Percentiles rank a stretch among this genome's conserved stretches.
Evolutionary conservation across 2,113 vertebrate genomes (phyloP).

Genomic region (Ceyx cyanopectus): DNA sequence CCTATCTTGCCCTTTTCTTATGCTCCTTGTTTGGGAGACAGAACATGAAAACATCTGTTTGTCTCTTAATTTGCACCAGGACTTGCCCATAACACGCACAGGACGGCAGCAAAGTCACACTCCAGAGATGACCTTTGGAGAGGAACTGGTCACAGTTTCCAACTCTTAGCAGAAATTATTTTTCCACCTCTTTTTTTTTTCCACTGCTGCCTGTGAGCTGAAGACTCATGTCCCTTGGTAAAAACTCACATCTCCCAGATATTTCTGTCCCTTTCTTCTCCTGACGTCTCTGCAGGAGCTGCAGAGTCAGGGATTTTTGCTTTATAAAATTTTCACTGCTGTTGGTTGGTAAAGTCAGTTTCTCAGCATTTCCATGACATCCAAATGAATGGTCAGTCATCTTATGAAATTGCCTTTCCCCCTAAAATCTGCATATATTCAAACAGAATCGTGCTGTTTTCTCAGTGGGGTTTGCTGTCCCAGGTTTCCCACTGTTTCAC

Average conservation of each 20-base stretch:
- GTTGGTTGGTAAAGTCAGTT: not conserved
- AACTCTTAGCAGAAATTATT: not conserved
- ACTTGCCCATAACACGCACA: rapidly evolving
- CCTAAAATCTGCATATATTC: not conserved
- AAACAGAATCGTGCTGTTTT: not conserved
- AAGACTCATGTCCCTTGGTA: not conserved
- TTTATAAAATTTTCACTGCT: not conserved
- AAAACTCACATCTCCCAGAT: rapidly evolving
- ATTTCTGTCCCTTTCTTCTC: not conserved
- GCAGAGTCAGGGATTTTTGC: rapidly evolving
- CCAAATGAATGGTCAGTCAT: not conserved
- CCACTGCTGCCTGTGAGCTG: not conserved
- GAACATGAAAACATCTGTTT: not conserved
- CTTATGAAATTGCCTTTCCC: not conserved
- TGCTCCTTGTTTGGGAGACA: rapidly evolving
- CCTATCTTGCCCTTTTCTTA: not conserved
- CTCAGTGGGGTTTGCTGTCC: not conserved
- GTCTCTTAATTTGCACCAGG: not conserved
- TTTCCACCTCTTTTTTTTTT: not conserved
- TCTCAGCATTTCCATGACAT: not conserved
- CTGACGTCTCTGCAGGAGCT: not conserved
- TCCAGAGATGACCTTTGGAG: not conserved
- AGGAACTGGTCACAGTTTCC: not conserved
- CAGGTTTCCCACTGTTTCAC: not conserved
- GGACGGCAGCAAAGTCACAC: not conserved